Conservation (phyloP, 2,113 vertebrate species). For the Candoia aspera region DNA sequence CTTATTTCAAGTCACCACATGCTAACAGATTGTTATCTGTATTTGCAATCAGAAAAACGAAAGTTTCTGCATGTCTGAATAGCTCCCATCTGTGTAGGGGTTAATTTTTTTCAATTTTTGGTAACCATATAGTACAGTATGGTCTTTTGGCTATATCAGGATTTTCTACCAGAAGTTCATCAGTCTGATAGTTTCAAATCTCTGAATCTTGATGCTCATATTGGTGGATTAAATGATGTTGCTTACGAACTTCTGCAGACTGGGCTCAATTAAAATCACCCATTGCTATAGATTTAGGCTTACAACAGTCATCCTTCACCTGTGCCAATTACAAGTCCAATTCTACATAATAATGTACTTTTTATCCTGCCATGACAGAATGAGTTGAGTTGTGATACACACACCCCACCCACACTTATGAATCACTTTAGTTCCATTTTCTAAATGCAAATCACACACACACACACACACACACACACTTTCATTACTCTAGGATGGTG, state of each 20-base stretch:
- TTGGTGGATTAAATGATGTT: neutral
- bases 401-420: neutral
- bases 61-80: neutral
- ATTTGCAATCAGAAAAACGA: neutral
- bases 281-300: neutral
- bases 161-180: neutral
- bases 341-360: neutral
- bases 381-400: neutral
- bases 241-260: neutral
- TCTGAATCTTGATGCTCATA: neutral
- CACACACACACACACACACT: too few relatives aligned
- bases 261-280: neutral
- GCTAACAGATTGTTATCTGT: neutral
- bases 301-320: neutral
- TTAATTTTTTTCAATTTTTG: neutral
- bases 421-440: neutral
- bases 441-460: neutral
- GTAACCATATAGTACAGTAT: neutral
- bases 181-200: neutral
- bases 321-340: neutral
- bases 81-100: neutral
- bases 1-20: neutral
- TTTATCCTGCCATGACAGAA: neutral
- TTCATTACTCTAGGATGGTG: neutral
- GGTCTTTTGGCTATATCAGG: neutral